Evolutionary conservation across 2,888 invertebrate species (phyloP).

Genomic region (Agonopterix subpropinquella): DNA sequence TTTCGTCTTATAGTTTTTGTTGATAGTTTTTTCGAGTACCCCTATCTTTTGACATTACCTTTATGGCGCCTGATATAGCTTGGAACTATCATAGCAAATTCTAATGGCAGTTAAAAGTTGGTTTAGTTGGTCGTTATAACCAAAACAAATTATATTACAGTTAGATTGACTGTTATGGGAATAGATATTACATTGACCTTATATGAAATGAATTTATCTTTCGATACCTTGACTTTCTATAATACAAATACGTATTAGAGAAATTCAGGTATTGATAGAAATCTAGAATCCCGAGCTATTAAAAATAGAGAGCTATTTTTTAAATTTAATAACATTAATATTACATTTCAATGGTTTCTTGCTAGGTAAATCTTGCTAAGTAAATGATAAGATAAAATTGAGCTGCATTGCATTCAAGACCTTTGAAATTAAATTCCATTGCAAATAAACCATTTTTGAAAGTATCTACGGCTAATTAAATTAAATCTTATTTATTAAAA

Average conservation of each 20-base stretch:
- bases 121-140: constrained; percentile 40
- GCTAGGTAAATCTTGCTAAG: background rate
- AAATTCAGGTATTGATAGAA: too few species aligned
- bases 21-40: constrained; percentile 60
- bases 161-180: constrained; percentile 35
- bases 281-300: too few species aligned
- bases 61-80: constrained; percentile 61
- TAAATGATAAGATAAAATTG: background rate
- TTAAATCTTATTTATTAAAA: too few species aligned
- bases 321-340: too few species aligned
- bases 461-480: too few species aligned
- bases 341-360: too few species aligned
- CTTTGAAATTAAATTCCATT: too few species aligned
- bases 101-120: constrained; percentile 56
- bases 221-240: background rate
- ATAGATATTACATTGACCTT: constrained; percentile 23
- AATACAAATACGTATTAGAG: too few species aligned
- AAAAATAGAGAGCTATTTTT: too few species aligned
- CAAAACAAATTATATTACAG: constrained; percentile 57
- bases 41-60: constrained; percentile 65
- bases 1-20: constrained; percentile 65
- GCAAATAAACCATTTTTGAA: too few species aligned
- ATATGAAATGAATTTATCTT: constrained; percentile 1
- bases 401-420: too few species aligned
- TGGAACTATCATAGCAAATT: constrained; percentile 62